Evolutionary conservation across 2,113 vertebrate genomes (phyloP), one percentile per base, ranked within the genome.

Genomic region (Tychaedon coryphoeus): DNA sequence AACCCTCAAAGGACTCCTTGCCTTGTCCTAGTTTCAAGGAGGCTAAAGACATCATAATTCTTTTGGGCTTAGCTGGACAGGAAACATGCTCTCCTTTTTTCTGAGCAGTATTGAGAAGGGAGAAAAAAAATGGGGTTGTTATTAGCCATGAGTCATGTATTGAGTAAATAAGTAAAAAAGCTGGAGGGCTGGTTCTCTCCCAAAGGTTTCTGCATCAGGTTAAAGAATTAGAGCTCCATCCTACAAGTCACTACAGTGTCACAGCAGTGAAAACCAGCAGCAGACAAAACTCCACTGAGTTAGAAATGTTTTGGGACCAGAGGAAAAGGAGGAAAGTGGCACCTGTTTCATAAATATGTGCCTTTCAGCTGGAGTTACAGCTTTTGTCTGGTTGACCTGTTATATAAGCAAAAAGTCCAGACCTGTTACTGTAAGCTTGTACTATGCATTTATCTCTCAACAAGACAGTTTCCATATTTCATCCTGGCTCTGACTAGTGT

Each of bases 71-170:
- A 57, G 14, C 83, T 80, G 62, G 28, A 33, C 34, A 73, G 33
- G 31, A 48, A 26, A 15, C 50, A 20, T 10, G 9, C 5, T 65
- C 3, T 40, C 2, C 53, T 47, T 74, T 43, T 42, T 58, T 38
- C 25, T 69, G 43, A 57, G 12, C 19, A 54, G 6, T n/a, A 24
- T 23, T 58, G 47, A 61, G 26, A 73, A 40, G 28, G 19, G 8
- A 91, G 31, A 36, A 73, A 57, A 70, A 70, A 72, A 58, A 24
- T 10, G 15, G 14, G 19, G 43, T 15, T 50, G 7, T 28, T 34
- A 12, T 83, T 70, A 67, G 45, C n/a, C 0, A 0, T 40, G 69
- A 64, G 36, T 51, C n/a, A 26, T 0, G 0, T 40, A 23, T 0
- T 1, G 20, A 40, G 23, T 56, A 65, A 56, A 47, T 29, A 65